Evolutionary conservation across 2,797 vertebrate genomes (phyloP).

Genomic region (Intellagama lesueurii): DNA sequence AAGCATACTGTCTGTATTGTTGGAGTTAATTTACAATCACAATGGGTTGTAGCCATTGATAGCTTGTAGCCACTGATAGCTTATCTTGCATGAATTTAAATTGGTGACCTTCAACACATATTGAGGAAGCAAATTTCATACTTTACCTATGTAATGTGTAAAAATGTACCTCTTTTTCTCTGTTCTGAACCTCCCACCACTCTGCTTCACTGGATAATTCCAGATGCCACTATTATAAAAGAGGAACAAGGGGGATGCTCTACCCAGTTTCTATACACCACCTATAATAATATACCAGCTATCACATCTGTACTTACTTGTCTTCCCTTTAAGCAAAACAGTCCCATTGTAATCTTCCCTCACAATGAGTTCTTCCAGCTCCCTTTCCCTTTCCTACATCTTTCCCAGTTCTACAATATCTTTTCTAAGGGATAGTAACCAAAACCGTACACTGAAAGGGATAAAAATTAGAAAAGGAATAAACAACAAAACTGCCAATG

Average conservation of each 20-base stretch:
- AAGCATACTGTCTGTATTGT: too few relatives aligned
- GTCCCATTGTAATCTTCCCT: background rate
- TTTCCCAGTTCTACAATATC: background rate
- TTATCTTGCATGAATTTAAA: background rate
- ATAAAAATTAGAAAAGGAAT: too few relatives aligned
- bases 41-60: too few relatives aligned
- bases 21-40: too few relatives aligned
- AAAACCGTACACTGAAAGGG: background rate
- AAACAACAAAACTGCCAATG: too few relatives aligned
- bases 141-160: background rate
- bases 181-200: background rate
- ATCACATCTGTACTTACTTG: background rate
- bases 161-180: background rate
- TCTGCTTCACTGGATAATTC: background rate
- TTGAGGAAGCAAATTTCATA: background rate
- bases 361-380: background rate
- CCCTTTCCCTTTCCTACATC: background rate
- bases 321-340: background rate
- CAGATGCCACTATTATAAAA: too few relatives aligned
- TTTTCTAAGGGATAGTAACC: background rate
- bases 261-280: background rate
- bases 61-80: too few relatives aligned
- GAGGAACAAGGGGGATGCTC: background rate
- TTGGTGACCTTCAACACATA: background rate
- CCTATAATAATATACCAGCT: background rate